Evolutionary conservation across 2,113 vertebrate genomes (phyloP), one percentile per base, ranked within the genome.

Genomic region (Kryptolebias marmoratus): DNA sequence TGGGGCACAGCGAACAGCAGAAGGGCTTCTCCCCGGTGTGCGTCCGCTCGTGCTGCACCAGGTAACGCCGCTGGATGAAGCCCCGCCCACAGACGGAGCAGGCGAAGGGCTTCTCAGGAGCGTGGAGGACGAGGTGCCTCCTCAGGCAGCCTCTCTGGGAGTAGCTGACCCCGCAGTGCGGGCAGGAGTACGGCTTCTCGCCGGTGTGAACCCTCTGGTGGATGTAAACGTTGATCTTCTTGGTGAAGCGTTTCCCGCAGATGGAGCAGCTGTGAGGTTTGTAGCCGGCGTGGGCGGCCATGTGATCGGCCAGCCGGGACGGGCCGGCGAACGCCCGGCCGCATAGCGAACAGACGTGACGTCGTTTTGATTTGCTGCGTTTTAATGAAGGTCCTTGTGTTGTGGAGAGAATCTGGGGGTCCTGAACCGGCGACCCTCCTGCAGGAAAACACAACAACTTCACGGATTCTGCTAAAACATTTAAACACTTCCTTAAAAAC

Each of bases 141-240:
- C 79, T 71, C 73, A 89, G 80, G 77, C 85, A 89, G 68, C 83
- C 67, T 30, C 36, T 59, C 79, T 86, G 85, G 30, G 85, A 73
- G 5, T 82, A 89, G 68, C 88, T 73, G 58, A 58, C 71, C 1
- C 81, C 79, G 5, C 88, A 89, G 44, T 84, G 77, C 0, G 81
- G 45, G 16, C 88, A 89, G n/a, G 79, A 71, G 77, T 84, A 87
- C 3, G 88, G 88, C 56, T 82, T 89, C 79, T 89, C 85, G 0
- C 87, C 87, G 2, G 87, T 89, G 79, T 89, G 87, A 0, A 89
- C 73, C 0, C 85, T 65, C 76, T 84, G 80, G 45, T 89, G 86
- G 30, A 76, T 58, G 15, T 31, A 28, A 47, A 84, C 18, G n/a
- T 77, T 89, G 1, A 77, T 50, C 83, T 88, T 89, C 77, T 84